Evolutionary conservation across 1,140 invertebrate species (phyloP).

Genomic region (Drosophila ananassae): DNA sequence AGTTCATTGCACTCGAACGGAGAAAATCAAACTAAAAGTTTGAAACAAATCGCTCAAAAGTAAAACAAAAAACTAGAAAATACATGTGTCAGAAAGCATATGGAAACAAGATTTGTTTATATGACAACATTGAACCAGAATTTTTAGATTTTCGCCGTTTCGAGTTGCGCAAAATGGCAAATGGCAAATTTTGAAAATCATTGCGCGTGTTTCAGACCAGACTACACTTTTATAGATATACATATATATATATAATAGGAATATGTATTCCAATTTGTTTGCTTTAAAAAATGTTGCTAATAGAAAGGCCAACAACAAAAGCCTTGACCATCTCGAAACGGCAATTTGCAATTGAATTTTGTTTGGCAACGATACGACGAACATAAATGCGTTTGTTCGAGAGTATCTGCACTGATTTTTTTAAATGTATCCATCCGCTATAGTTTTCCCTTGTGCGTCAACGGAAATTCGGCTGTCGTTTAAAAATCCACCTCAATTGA

Average conservation of each 20-base stretch:
- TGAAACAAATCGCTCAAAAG: slow-evolving; percentile 32
- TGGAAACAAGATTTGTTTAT: slow-evolving; percentile 45
- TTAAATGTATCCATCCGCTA: slow-evolving; percentile 11
- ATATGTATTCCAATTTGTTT: slow-evolving; percentile 31
- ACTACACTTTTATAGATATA: slow-evolving; percentile 25
- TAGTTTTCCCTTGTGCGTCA: slow-evolving; percentile 66
- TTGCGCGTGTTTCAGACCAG: slow-evolving; percentile 48
- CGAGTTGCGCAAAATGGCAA: slow-evolving; percentile 57
- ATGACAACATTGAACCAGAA: slow-evolving; percentile 59
- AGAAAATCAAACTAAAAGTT: slow-evolving; percentile 37
- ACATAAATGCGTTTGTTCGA: slow-evolving; percentile 50
- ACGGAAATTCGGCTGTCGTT: slow-evolving; percentile 59
- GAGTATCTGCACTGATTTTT: slow-evolving; percentile 20
- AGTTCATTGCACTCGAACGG: slow-evolving; percentile 69
- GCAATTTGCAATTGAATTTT: slow-evolving; percentile 56
- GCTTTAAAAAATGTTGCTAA: slow-evolving; percentile 48
- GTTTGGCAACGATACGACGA: slow-evolving; percentile 47
- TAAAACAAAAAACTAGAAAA: slow-evolving; percentile 51
- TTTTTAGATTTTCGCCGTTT: slow-evolving; percentile 47
- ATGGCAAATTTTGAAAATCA: slow-evolving; percentile 32
- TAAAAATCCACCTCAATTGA: slow-evolving; percentile 53
- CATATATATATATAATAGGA: background rate
- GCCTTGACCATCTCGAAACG: slow-evolving; percentile 67
- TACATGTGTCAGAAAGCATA: slow-evolving; percentile 59
- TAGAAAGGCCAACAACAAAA: slow-evolving; percentile 46